Conservation (phyloP, 2,797 vertebrate genomes). For the Galago senegalensis region DNA sequence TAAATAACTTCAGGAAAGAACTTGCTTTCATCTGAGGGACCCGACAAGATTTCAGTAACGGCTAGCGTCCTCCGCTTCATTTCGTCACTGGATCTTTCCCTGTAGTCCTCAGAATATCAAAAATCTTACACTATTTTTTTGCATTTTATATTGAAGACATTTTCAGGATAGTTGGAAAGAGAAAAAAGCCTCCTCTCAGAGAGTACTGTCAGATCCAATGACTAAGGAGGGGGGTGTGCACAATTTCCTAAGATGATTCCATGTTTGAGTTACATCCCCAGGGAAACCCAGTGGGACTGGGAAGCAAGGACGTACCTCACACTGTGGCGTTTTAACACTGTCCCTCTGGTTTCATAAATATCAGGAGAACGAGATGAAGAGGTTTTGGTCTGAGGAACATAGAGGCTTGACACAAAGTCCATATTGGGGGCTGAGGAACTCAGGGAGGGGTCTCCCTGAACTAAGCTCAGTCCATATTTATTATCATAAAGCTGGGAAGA, state of each 20-base stretch:
- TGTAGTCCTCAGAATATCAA: neutral
- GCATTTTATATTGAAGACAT: neutral
- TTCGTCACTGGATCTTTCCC: neutral
- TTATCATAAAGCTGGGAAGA: too few species aligned
- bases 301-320: neutral
- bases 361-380: neutral
- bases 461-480: too few species aligned
- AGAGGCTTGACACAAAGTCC: too few species aligned
- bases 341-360: slow-evolving; percentile 27
- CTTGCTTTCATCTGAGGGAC: neutral
- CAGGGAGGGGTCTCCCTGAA: too few species aligned
- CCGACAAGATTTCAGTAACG: neutral
- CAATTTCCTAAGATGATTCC: slow-evolving; percentile 44
- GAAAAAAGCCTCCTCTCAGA: neutral
- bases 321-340: neutral
- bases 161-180: neutral
- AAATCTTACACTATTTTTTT: neutral
- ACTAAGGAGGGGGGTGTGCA: neutral
- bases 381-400: too few species aligned
- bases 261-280: neutral
- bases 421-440: too few species aligned
- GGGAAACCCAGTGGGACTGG: slow-evolving; percentile 1
- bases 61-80: neutral
- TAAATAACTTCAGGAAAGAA: slow-evolving; percentile 22
- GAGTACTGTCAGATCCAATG: neutral